These are phyloP conservation scores for Geophilus truncorum DNA, from an alignment of 2,888 invertebrate species.

Conservation along the genomic window DNA sequence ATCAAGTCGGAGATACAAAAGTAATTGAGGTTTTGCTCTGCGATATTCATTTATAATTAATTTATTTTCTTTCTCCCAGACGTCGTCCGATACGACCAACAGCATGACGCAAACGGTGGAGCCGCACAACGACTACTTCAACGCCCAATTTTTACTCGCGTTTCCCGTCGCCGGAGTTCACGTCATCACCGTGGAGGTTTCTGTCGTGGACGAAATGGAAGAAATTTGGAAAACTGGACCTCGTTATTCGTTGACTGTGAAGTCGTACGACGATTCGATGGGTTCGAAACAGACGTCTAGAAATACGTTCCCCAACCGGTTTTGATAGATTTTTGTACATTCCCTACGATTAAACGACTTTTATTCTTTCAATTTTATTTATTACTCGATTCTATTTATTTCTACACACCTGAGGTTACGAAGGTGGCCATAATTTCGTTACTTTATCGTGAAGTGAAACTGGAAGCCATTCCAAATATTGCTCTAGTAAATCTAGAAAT, in stretches of 20 bases:
- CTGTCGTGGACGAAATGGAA: slow-evolving; percentile 73
- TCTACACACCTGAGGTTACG: too few relatives aligned
- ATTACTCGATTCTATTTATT: background rate
- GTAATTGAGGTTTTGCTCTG: slow-evolving; percentile 35
- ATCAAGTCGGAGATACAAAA: slow-evolving; percentile 36
- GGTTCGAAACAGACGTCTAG: slow-evolving; percentile 10
- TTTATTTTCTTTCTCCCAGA: slow-evolving; percentile 5
- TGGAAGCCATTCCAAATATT: slow-evolving; percentile 69
- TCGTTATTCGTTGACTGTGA: slow-evolving; percentile 66
- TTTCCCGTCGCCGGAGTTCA: slow-evolving; percentile 59
- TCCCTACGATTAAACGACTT: background rate
- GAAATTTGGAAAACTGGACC: slow-evolving; percentile 88
- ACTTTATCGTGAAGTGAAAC: slow-evolving; percentile 68
- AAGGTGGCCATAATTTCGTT: slow-evolving; percentile 75
- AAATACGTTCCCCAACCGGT: background rate
- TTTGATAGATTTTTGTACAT: background rate
- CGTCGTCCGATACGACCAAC: slow-evolving; percentile 40
- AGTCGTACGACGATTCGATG: slow-evolving; percentile 61
- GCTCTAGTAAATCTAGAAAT: background rate
- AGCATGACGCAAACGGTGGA: slow-evolving; percentile 54
- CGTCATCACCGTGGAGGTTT: slow-evolving; percentile 74
- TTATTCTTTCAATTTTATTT: background rate
- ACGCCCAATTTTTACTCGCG: slow-evolving; percentile 80
- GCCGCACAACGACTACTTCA: slow-evolving; percentile 90
- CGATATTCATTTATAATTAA: slow-evolving; percentile 18